Evolutionary conservation across 1,140 invertebrate species (phyloP), one percentile per base, ranked within the genome.

Genomic region (Gryllus bimaculatus): DNA sequence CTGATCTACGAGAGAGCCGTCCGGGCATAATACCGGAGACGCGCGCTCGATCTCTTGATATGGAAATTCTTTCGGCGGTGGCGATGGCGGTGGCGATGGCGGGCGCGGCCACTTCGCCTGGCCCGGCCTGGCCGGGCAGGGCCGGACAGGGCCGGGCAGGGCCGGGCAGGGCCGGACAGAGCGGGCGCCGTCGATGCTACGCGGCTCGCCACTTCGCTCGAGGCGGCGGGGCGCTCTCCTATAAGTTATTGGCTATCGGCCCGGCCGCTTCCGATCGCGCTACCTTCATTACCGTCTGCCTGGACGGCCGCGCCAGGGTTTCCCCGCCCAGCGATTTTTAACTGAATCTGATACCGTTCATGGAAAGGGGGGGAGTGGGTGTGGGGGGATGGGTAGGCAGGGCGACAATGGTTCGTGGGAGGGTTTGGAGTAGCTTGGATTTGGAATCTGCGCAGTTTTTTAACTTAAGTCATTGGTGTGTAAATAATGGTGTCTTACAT

Each of bases 221-320:
- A 66, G 54, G 54, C 54, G 54, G 54, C 54, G n/a, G n/a, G n/a
- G 54, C 54, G 10, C 54, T 0, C 54, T 66, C 54, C 54, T 66
- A 66, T 66, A 66, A 66, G 54, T 66, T 66, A 66, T 66, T 66
- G 54, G 54, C 54, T 66, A 66, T 66, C 54, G 54, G 54, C 54
- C 54, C 0, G 54, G 54, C 54, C 54, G 54, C 54, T 66, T 66
- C 54, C 54, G 54, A 66, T 66, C 54, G 18, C 18, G 54, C 10
- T 66, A 1, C 54, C 54, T 66, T 66, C 54, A 66, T 66, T 66
- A 66, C 54, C 54, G 54, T 66, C 54, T 66, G 10, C 54, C 18
- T 7, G 10, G 54, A 66, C 54, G 10, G 54, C 26, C 26, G 26
- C 26, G 26, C 26, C 26, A 18, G 54, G 2, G 7, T 18, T 66